Percentiles rank a stretch among this genome's conserved stretches.
phyloP scores from a whole-genome alignment of 1,140 invertebrate genomes.

The Paracyclopina nana region DNA sequence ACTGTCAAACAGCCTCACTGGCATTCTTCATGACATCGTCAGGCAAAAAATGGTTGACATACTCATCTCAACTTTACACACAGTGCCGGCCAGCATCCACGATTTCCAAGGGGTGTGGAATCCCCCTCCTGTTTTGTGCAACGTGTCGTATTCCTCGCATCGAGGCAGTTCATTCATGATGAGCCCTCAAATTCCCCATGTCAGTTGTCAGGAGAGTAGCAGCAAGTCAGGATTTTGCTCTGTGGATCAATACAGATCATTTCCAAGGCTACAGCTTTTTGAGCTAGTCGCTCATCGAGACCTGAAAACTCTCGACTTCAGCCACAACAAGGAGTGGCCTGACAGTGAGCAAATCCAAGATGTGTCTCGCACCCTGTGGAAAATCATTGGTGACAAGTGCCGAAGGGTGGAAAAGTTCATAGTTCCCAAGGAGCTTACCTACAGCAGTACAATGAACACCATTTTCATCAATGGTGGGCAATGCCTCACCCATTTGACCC shows the following conservation, averaged over 20 bases:
- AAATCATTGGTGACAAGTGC: conserved; percentile 1
- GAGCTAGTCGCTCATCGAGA: background rate
- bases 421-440: conserved; percentile 7
- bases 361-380: conserved; percentile 2
- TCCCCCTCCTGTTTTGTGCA: background rate
- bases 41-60: conserved; percentile 1
- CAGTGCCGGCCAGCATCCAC: too few species aligned
- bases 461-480: background rate
- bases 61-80: too few species aligned
- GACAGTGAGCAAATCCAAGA: conserved; percentile 5
- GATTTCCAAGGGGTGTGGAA: background rate
- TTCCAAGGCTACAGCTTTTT: conserved; percentile 2
- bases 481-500: conserved; percentile 9
- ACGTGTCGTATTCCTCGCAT: background rate
- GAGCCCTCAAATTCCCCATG: too few species aligned
- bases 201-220: too few species aligned
- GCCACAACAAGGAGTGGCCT: conserved; percentile 8
- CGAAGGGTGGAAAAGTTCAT: conserved; percentile 5
- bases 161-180: too few species aligned
- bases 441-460: conserved; percentile 4
- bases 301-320: background rate
- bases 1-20: background rate
- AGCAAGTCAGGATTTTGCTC: too few species aligned
- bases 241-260: too few species aligned
- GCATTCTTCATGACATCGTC: conserved; percentile 7